These are phyloP conservation scores for Prunella strophiata DNA, from an alignment of 2,797 vertebrate species.

Conservation along the genomic window DNA sequence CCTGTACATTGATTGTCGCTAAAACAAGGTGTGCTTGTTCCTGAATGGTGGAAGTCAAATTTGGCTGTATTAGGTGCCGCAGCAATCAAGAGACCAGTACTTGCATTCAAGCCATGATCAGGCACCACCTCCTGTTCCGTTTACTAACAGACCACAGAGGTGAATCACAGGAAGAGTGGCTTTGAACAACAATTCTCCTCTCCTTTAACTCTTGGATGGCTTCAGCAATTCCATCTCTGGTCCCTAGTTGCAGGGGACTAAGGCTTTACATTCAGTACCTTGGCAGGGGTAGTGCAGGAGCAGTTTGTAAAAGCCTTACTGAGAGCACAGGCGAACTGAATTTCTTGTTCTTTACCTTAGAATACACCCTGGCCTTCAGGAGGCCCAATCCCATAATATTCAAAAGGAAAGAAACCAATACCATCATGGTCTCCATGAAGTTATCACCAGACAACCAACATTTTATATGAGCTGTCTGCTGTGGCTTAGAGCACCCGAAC, in stretches of 20 bases:
- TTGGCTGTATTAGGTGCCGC: fast-evolving
- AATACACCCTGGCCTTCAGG: neutral
- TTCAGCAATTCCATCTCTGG: neutral
- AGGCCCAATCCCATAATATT: neutral
- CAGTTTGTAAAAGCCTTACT: neutral
- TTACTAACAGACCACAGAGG: fast-evolving
- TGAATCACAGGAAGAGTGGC: neutral
- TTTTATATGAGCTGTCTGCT: fast-evolving
- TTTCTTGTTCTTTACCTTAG: neutral
- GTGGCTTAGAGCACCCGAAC: neutral
- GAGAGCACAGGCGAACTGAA: neutral
- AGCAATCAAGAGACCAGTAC: neutral
- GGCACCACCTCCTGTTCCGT: too few species aligned
- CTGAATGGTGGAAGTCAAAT: too few species aligned
- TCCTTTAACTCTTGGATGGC: neutral
- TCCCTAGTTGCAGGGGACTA: neutral
- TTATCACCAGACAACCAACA: neutral
- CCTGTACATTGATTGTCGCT: neutral
- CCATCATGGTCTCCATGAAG: neutral
- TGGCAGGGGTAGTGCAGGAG: neutral
- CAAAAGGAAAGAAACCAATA: neutral
- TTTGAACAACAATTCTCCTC: too few species aligned
- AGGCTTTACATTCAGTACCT: neutral
- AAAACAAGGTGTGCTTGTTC: neutral
- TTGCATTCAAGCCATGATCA: fast-evolving